Conservation (phyloP, 2,888 invertebrate species). For the Odontocerum albicorne region DNA sequence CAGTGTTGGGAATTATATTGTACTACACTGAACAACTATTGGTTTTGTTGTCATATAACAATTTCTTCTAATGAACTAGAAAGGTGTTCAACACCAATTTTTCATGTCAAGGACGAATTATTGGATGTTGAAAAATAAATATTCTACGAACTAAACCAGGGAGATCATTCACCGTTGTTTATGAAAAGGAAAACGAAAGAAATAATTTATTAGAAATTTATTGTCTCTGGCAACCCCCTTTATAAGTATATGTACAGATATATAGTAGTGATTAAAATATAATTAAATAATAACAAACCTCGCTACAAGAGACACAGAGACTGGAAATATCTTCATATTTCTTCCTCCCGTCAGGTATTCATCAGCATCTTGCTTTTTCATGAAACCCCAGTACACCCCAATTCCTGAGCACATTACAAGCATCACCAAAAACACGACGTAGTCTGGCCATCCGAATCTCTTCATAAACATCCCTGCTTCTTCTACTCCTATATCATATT, state of each 20-base stretch:
- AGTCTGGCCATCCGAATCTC: conserved; percentile 62
- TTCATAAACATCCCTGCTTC: conserved; percentile 28
- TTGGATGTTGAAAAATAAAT: no score
- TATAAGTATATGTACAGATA: not conserved
- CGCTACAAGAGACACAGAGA: conserved; percentile 80
- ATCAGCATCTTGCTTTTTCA: conserved; percentile 63
- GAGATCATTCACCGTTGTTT: no score
- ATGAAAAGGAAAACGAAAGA: no score
- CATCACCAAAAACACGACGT: conserved; percentile 69
- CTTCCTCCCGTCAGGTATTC: conserved; percentile 82
- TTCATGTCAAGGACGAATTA: no score
- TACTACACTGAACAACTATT: no score
- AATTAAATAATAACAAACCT: conserved; percentile 54
- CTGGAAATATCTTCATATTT: conserved; percentile 76
- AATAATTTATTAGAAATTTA: no score
- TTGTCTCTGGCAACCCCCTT: not conserved
- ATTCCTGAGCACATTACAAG: conserved; percentile 70
- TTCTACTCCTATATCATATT: conserved; percentile 9
- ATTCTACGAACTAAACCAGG: no score
- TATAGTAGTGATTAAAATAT: not conserved
- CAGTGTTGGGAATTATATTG: no score
- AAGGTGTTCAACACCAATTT: no score
- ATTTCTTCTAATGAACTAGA: no score
- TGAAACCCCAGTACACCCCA: conserved; percentile 78
- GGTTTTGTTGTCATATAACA: no score